Evolutionary conservation across 2,797 vertebrate genomes (phyloP), one percentile per base, ranked within the genome.

Genomic region (Diplodus sargus): DNA sequence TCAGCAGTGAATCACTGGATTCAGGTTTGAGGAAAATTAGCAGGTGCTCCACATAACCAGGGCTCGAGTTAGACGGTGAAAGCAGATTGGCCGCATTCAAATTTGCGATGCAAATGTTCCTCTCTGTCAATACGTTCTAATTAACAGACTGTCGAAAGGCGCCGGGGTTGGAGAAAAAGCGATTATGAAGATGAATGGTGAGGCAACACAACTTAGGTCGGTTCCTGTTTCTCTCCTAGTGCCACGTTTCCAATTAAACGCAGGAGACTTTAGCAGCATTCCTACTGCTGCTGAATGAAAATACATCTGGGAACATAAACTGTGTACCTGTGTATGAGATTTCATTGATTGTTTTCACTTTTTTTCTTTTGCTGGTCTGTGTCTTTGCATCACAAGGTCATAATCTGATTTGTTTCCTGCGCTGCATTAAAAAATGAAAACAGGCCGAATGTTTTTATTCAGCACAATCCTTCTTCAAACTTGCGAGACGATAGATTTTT

Each of bases 171-270:
- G 60, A 56, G 63, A 70, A 75, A 77, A 82, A 74, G 45, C 1
- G 1, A 78, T 85, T 74, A 84, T 76, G 79, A 70, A 81, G 79
- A 88, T 1, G 2, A 77, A 88, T 76, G 79, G 83, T 22, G 30
- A 74, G 20, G 45, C 39, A 76, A 59, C 75, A 39, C 17, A 56
- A 75, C 11, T 61, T 52, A 20, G 54, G 52, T 74, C 39, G 60
- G 20, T 76, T 69, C 74, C 2, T 63, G 58, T 86, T 67, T 49
- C 22, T 63, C 39, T 43, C 17, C 1, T 34, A 3, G 52, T 68
- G 60, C 5, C 20, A 58, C 18, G 14, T 75, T 47, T 48, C 22
- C n/a, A 23, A 65, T 72, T 58, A 74, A 86, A 78, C 14, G 25
- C 78, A 65, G 47, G 34, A 56, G 30, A 47, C 78, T 77, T 87